Conservation (phyloP, 2,797 vertebrate species). For the Silurus lanzhouensis region DNA sequence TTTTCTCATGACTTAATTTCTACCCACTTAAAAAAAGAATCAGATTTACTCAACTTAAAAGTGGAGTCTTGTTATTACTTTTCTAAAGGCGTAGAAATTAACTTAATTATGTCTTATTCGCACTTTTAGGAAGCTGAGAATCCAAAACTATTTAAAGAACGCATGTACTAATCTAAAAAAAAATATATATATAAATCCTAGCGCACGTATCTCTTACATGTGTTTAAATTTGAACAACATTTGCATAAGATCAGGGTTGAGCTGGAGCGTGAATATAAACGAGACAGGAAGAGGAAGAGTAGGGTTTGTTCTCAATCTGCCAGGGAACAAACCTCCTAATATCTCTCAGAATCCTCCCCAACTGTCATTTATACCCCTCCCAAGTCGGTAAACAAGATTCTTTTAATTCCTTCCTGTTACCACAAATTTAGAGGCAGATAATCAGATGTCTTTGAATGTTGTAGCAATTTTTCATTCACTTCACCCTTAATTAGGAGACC, state of each 20-base stretch:
- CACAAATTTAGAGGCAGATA: too few species aligned
- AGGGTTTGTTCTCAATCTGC: background rate
- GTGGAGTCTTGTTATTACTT: too few species aligned
- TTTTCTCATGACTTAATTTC: background rate
- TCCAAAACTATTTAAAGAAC: background rate
- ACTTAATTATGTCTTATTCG: background rate
- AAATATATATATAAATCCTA: background rate
- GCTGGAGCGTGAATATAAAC: background rate
- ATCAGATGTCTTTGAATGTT: too few species aligned
- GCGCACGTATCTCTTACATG: background rate
- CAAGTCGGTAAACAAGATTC: background rate
- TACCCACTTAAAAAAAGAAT: background rate
- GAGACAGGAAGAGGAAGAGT: background rate
- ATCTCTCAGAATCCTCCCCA: slow-evolving; percentile 16
- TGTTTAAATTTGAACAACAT: background rate
- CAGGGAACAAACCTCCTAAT: slow-evolving; percentile 3
- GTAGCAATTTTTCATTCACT: too few species aligned
- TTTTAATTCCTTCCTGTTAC: background rate
- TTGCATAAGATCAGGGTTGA: background rate
- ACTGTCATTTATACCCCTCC: background rate
- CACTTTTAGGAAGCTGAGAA: background rate
- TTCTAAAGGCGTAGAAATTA: background rate
- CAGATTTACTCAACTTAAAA: background rate
- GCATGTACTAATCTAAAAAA: background rate
- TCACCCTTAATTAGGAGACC: too few species aligned